Conservation (phyloP, 2,113 vertebrate species). For the Nestor notabilis region DNA sequence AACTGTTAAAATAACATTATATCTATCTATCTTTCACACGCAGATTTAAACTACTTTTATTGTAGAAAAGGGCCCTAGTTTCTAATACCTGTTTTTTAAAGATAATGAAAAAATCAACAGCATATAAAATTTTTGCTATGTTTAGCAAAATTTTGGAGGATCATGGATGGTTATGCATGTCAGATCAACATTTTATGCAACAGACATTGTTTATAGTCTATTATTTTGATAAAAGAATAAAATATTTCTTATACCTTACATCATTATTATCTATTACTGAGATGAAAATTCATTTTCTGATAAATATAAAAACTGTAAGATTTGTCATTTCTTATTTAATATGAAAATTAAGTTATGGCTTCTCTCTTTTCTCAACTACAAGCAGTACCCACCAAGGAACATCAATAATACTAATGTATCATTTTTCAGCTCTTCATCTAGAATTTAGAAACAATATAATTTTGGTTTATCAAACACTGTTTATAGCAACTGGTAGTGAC, state of each 20-base stretch:
- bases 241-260: not conserved
- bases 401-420: not conserved
- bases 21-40: not conserved
- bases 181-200: not conserved
- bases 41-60: not conserved
- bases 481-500: not conserved
- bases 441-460: not conserved
- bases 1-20: not conserved
- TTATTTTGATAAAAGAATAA: not conserved
- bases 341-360: not conserved
- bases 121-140: not conserved
- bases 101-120: not conserved
- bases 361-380: not conserved
- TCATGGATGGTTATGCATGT: not conserved
- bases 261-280: not conserved
- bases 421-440: not conserved
- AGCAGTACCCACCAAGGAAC: not conserved
- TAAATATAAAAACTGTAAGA: not conserved
- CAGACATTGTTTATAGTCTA: not conserved
- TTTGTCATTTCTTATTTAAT: not conserved
- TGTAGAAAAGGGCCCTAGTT: rapidly evolving
- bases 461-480: not conserved
- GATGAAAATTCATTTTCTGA: not conserved
- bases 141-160: not conserved
- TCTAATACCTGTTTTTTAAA: not conserved